Evolutionary conservation across 2,888 invertebrate genomes (phyloP), one percentile per base, ranked within the genome.

Genomic region (Sphaerophoria rueppellii): DNA sequence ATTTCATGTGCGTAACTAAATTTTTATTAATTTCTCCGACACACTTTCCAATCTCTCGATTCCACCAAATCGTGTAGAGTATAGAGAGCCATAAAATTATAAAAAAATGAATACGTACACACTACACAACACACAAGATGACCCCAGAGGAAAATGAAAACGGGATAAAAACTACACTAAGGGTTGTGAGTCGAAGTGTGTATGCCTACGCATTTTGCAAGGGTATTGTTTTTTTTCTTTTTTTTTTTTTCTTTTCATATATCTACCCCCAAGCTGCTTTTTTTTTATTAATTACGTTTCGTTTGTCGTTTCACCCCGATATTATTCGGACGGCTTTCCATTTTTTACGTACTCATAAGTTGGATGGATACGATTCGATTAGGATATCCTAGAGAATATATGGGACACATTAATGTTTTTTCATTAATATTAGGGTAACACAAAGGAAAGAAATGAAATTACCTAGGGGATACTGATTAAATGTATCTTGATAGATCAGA

Each of bases 341-440:
- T 70, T 48, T 61, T 80, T 83, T 80, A 24, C 54, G 43, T 35
- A 40, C 60, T 48, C 34, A 40, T 46, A 46, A 52, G 76, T 37
- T 77, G 74, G 75, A 83, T 75, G 83, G 83, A 83, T 83, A 69
- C 72, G 72, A 80, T 85, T 85, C 80, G 83, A 85, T 85, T 80
- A 85, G 80, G 83, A 85, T 76, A 85, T 80, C 69, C 67, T 67
- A 14, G 48, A 50, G 24, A 37, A 58, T 40, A 72, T 76, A 77
- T 77, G 75, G 76, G 72, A 85, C 76, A 80, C 76, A 76, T 80
- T 85, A 80, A 85, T 85, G 72, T 80, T 58, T 85, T 60, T 69
- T 85, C 83, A 80, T 85, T 85, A 85, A 80, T 80, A 73, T 76
- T 50, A 80, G 80, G 75, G 80, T 73, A 85, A 80, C 83, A 80